Evolutionary conservation across 2,888 invertebrate genomes (phyloP).

Genomic region (Neuroscelio doddi): DNA sequence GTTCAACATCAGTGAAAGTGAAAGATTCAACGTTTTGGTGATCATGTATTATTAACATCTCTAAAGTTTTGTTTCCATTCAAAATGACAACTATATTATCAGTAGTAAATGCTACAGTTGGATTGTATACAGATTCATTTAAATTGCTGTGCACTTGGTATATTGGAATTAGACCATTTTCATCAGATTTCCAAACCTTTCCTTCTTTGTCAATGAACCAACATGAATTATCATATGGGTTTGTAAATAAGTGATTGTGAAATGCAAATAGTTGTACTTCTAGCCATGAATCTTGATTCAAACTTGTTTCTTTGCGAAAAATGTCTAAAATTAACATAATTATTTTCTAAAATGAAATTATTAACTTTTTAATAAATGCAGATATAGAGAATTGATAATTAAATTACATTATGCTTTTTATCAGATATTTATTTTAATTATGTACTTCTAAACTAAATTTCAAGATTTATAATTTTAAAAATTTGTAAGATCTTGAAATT

Average conservation of each 20-base stretch:
- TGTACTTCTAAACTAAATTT: too few species aligned
- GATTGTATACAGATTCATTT: constrained; percentile 55
- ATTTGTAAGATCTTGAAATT: too few species aligned
- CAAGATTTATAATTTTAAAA: too few species aligned
- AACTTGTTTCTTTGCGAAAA: constrained; percentile 56
- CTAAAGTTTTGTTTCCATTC: constrained; percentile 56
- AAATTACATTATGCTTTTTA: too few species aligned
- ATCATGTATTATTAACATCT: constrained; percentile 50
- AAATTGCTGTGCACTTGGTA: constrained; percentile 15
- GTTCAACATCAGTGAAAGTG: constrained; percentile 47
- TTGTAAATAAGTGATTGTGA: constrained; percentile 67
- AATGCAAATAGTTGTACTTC: constrained; percentile 67
- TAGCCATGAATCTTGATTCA: constrained; percentile 62
- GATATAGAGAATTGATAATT: too few species aligned
- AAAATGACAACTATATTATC: constrained; percentile 53
- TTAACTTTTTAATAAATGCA: too few species aligned
- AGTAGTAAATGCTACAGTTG: constrained; percentile 63
- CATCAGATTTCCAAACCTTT: constrained; percentile 54
- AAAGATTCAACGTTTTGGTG: constrained; percentile 33
- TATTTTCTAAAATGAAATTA: not conserved
- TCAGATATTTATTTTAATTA: too few species aligned
- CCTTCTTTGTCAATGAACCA: constrained; percentile 63
- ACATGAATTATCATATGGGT: constrained; percentile 62
- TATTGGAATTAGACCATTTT: constrained; percentile 16
- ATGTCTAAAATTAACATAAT: constrained; percentile 56